Base-by-base conservation (phyloP, 2,113 vertebrate genomes). In the Urocynchramus pylzowi region DNA sequence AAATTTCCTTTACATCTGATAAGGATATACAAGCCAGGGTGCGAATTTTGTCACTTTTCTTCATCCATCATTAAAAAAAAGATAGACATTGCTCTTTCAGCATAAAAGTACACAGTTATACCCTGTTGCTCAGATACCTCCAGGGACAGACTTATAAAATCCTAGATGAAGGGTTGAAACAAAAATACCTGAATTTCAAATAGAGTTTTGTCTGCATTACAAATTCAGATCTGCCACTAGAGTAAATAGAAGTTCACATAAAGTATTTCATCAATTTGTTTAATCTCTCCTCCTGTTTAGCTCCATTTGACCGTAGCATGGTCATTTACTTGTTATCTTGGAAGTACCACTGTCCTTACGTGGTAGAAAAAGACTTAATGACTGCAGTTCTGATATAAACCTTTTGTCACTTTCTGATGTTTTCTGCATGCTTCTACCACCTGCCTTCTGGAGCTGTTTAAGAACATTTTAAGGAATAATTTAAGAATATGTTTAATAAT, bases 261-360 rank as follows among this genome's bases (percentile, higher is more conserved):
- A 73, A 45, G 7, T 15, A 13, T 18, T 80, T 83, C 6, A 52
- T 33, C 16, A 5, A 14, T 73, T 80, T 57, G 30, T 50, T 35
- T 44, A 10, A 61, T 13, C 14, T 30, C 18, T 79, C 19, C 19
- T 63, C 30, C 53, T 21, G 18, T 11, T 64, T 23, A 86, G 41
- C 12, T 42, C 37, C 8, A 33, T 13, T 13, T 56, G 50, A 52
- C 41, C 41, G 17, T 4, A 39, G 57, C 19, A 68, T 6, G 5
- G 26, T 70, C 30, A 61, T 35, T 82, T 74, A 44, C 15, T n/a
- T 82, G 27, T 30, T 86, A 3, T 28, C 19, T 76, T 59, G 31
- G 21, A 68, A 49, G 10, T 14, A 42, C 7, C 2, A 21, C 23
- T 45, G 22, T 28, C 57, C 9, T 31, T 39, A 22, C 0, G 0